Percentiles rank a stretch among this genome's conserved stretches.
Evolutionary conservation across 2,797 vertebrate species (phyloP).

Genomic region (Sebastes taczanowskii): DNA sequence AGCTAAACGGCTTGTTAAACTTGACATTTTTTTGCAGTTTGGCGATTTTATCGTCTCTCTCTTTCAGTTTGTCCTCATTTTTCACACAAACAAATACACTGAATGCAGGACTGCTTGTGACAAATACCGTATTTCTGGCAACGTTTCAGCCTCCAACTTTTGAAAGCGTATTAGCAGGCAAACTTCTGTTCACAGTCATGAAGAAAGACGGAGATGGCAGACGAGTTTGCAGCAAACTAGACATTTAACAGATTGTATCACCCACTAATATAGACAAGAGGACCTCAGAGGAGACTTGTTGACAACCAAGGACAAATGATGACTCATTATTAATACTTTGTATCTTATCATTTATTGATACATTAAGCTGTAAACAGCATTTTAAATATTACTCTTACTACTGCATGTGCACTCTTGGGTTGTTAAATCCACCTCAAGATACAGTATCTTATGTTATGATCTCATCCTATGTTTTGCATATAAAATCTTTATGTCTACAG

Average conservation of each 20-base stretch:
- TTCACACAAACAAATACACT: constrained; percentile 1
- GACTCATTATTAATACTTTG: background rate
- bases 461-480: background rate
- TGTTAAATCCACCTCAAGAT: background rate
- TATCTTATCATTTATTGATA: background rate
- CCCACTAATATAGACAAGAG: background rate
- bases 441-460: background rate
- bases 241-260: background rate
- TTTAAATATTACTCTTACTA: background rate
- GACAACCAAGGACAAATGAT: background rate
- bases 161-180: constrained; percentile 16
- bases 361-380: background rate
- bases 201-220: background rate
- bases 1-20: background rate
- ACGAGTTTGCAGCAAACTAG: constrained; percentile 13
- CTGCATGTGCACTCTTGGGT: background rate
- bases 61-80: background rate
- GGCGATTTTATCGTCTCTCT: background rate
- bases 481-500: background rate
- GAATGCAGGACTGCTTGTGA: background rate
- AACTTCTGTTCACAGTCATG: constrained; percentile 30
- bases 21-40: background rate
- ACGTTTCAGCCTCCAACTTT: constrained; percentile 8
- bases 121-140: background rate
- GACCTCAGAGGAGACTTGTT: background rate